Conservation (phyloP, 2,888 invertebrate species). For the Epinotia bilunana region DNA sequence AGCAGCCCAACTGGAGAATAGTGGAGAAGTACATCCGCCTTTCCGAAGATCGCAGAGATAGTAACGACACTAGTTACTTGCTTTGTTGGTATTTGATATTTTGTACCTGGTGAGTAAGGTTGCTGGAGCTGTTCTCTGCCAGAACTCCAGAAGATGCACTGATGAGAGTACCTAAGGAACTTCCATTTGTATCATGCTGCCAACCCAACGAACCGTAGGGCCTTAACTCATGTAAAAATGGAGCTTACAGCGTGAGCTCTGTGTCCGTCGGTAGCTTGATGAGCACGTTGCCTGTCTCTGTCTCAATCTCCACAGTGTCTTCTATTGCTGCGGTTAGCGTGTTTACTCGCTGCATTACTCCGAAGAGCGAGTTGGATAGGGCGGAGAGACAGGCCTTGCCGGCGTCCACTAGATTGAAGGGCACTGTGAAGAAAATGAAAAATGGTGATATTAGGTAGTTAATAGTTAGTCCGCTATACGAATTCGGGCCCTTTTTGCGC, state of each 20-base stretch:
- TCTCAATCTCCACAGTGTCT: slow-evolving; percentile 64
- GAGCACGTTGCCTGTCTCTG: slow-evolving; percentile 68
- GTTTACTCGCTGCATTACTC: slow-evolving; percentile 84
- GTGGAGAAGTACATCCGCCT: too few species aligned
- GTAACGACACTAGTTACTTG: too few species aligned
- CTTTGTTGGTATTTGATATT: too few species aligned
- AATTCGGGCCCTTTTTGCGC: too few species aligned
- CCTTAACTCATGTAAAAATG: neutral
- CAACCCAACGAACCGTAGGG: too few species aligned
- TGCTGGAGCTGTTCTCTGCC: too few species aligned
- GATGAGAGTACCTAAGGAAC: too few species aligned
- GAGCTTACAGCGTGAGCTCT: slow-evolving; percentile 61
- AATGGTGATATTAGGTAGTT: neutral
- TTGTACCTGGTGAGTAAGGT: too few species aligned
- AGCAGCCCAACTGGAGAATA: too few species aligned
- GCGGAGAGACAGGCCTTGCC: slow-evolving; percentile 73
- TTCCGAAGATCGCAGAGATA: too few species aligned
- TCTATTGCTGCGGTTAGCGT: slow-evolving; percentile 84
- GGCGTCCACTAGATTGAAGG: slow-evolving; percentile 76
- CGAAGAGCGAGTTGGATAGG: slow-evolving; percentile 73
- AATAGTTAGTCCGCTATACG: neutral
- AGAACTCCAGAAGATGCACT: too few species aligned
- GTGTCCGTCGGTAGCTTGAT: slow-evolving; percentile 51
- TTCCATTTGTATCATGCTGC: too few species aligned
- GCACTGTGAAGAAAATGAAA: slow-evolving; percentile 60